phyloP scores from a whole-genome alignment of 30 jellyfish, hydroid and myxozoan species.

The Phacellophora camtschatica region DNA sequence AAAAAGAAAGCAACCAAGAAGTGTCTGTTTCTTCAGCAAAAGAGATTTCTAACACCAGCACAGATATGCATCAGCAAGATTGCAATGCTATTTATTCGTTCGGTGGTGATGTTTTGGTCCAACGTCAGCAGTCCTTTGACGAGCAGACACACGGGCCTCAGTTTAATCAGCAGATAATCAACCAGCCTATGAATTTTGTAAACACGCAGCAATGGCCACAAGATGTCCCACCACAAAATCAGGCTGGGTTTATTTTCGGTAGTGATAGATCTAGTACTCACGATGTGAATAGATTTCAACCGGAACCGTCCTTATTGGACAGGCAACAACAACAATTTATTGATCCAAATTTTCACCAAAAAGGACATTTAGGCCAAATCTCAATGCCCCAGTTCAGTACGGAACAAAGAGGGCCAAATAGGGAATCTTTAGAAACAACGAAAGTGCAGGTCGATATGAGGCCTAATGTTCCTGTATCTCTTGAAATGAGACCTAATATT shows the following conservation, averaged over 20 bases:
- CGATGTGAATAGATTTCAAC: constrained; percentile 65
- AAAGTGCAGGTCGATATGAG: neutral
- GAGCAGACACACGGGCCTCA: neutral
- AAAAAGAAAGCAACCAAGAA: neutral
- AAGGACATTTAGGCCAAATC: neutral
- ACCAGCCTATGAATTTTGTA: neutral
- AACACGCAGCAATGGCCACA: constrained; percentile 38
- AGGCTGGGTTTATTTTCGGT: constrained; percentile 41
- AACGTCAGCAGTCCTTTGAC: constrained; percentile 24
- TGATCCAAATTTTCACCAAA: constrained; percentile 3
- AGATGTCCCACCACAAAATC: constrained; percentile 25
- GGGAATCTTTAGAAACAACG: neutral
- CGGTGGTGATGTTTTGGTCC: neutral
- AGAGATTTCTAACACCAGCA: neutral
- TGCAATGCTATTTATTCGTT: neutral
- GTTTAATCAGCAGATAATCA: neutral
- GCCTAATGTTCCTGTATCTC: too few relatives aligned
- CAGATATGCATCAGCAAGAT: neutral
- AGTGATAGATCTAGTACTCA: constrained; percentile 90
- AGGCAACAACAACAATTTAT: neutral
- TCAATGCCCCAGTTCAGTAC: constrained; percentile 8
- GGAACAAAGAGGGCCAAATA: neutral
- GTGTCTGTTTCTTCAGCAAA: neutral
- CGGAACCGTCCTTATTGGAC: neutral
- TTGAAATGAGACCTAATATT: constrained; percentile 2